Evolutionary conservation across 2,113 vertebrate genomes (phyloP).

Genomic region (Sciurus niger): DNA sequence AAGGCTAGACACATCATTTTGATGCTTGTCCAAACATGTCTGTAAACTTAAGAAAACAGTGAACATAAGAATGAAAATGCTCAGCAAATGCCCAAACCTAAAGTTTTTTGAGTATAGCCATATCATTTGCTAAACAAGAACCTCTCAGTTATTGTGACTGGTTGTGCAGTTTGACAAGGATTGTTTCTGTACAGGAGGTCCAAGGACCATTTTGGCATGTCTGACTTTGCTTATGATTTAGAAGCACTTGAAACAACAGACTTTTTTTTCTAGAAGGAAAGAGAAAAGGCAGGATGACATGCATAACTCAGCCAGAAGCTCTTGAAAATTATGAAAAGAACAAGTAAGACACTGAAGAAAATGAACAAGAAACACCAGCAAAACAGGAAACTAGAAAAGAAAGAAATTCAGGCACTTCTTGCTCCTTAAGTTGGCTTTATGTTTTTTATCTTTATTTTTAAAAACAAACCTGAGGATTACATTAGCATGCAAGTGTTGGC

Average conservation of each 20-base stretch:
- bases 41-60: neutral
- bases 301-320: neutral
- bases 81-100: neutral
- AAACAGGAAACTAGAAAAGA: constrained; percentile 50
- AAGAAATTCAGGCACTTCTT: neutral
- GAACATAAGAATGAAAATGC: neutral
- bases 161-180: neutral
- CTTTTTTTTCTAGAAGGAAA: neutral
- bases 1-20: neutral
- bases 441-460: constrained; percentile 31
- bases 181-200: neutral
- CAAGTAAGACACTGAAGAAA: constrained; percentile 29
- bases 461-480: neutral
- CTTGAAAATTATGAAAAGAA: constrained; percentile 34
- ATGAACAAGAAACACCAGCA: constrained; percentile 31
- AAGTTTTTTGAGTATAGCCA: neutral
- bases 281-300: neutral
- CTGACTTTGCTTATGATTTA: constrained; percentile 37
- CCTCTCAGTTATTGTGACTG: neutral
- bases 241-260: constrained; percentile 20
- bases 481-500: neutral
- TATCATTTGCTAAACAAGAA: too few relatives aligned
- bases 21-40: neutral
- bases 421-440: constrained; percentile 15
- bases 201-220: neutral